Evolutionary conservation across 2,113 vertebrate genomes (phyloP).

Genomic region (Colinus virginianus): DNA sequence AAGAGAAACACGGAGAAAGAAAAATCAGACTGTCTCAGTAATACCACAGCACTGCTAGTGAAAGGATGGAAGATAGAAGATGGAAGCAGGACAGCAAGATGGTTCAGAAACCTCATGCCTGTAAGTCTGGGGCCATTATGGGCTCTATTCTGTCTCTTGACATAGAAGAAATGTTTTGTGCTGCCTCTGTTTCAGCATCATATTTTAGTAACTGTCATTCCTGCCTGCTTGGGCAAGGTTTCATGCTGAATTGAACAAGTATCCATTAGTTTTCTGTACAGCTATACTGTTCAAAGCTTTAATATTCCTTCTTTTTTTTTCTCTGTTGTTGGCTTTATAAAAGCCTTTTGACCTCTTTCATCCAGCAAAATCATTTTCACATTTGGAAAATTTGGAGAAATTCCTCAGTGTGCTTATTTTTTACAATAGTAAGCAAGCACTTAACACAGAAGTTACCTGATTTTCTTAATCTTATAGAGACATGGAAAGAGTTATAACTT

Average conservation of each 20-base stretch:
- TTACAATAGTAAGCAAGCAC: not conserved
- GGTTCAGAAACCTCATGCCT: not conserved
- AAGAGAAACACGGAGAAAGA: not conserved
- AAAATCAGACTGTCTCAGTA: not conserved
- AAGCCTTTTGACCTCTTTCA: not conserved
- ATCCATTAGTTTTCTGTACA: not conserved
- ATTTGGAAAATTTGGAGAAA: not conserved
- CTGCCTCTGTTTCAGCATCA: not conserved
- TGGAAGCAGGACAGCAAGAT: not conserved
- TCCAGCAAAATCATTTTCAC: not conserved
- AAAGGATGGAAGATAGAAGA: not conserved
- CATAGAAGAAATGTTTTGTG: not conserved
- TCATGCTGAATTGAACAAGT: not conserved
- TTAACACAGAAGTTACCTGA: not conserved
- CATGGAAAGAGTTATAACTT: not conserved
- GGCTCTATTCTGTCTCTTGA: not conserved
- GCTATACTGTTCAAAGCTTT: not conserved
- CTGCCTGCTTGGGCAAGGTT: not conserved
- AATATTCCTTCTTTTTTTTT: not conserved
- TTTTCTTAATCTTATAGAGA: not conserved
- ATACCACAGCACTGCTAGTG: not conserved
- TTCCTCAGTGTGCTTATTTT: not conserved
- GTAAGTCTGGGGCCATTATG: rapidly evolving
- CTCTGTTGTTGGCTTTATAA: not conserved
- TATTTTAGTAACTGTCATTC: not conserved